Base-by-base conservation (phyloP, 1,140 invertebrate species). In the Hycleus phaleratus region DNA sequence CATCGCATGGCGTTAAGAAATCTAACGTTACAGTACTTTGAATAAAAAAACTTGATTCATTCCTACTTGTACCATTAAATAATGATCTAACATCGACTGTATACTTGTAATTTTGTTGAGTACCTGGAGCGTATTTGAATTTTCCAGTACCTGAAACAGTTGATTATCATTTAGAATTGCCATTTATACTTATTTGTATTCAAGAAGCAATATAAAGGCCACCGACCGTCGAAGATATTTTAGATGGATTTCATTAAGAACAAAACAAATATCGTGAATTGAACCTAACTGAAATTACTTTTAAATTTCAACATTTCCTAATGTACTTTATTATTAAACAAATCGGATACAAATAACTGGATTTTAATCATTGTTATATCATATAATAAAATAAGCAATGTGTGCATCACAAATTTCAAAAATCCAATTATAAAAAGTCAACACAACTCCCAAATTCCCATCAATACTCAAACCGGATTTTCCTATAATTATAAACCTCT, bases 11-110 rank as follows among this genome's bases (percentile, higher is more conserved):
- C 50, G 77, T 79, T 38, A 80, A 71, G 61, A 84, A 84, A 56
- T 79, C 76, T 50, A 85, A 58, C 53, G 66, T 68, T 61, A 85
- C 74, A 56, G 72, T 67, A 45, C 80, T 74, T 60, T 77, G 77
- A 4, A 87, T 70, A 66, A 78, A 76, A n/a, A 87, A 68, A 47
- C 79, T 81, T 3, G 85, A 86, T 32, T 79, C 76, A 61, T 87
- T 85, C 61, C 79, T 79, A 45, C 82, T 84, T 3, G 83, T 83
- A 2, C 83, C 83, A 52, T 80, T 78, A 58, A 87, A 86, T 64
- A 83, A 79, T 3, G 82, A 82, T 39, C 78, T 80, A 24, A 83
- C 75, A 54, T 82, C 77, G 7, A 84, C 77, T 56, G 77, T 76
- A 62, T 88, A 88, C 25, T 81, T 75, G 71, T 87, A 88, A 58